Percentiles rank a stretch among this genome's conserved stretches.
phyloP scores from a whole-genome alignment of 2,113 vertebrate species.

The Rhinolophus sinicus region DNA sequence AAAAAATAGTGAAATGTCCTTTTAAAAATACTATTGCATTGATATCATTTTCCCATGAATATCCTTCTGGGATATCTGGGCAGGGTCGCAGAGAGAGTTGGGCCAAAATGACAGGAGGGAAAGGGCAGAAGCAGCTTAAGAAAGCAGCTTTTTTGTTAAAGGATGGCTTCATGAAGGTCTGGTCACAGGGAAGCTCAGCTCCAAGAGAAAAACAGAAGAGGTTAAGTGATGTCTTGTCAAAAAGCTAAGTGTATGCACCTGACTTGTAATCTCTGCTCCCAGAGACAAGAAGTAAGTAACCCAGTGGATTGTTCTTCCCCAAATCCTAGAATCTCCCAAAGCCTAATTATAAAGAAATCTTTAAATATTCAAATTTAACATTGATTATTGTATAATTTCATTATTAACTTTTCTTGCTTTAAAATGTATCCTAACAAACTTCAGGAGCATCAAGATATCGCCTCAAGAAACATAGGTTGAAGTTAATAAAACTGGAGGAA shows the following conservation, averaged over 20 bases:
- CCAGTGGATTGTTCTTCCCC: not conserved
- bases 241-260: not conserved
- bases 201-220: not conserved
- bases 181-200: not conserved
- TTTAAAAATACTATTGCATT: not conserved
- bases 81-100: not conserved
- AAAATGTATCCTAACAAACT: not conserved
- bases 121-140: not conserved
- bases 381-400: not conserved
- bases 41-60: not conserved
- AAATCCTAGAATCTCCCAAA: not conserved
- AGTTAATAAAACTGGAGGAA: not conserved
- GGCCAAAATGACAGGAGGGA: not conserved
- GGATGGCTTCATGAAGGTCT: not conserved
- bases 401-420: not conserved
- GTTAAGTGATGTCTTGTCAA: not conserved
- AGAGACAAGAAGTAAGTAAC: not conserved
- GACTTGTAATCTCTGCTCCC: not conserved
- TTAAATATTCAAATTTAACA: not conserved
- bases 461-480: not conserved
- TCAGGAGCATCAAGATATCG: not conserved
- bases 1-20: not conserved
- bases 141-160: not conserved
- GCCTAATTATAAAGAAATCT: not conserved
- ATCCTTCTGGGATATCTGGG: not conserved